These are phyloP conservation scores for Tenodera sinensis DNA, from an alignment of 2,888 invertebrate species.

Conservation along the genomic window DNA sequence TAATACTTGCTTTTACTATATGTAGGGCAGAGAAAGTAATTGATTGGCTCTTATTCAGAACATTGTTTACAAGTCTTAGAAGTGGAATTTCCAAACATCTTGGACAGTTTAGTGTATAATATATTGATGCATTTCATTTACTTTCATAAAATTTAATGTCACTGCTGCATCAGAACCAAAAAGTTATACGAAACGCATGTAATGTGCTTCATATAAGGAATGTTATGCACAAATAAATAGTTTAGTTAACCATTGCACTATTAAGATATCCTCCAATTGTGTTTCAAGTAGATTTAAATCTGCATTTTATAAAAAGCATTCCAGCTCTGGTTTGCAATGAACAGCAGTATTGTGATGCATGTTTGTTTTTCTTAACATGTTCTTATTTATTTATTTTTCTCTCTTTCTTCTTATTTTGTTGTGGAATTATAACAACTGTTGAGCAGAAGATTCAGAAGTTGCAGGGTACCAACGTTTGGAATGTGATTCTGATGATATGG, in stretches of 20 bases:
- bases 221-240: no score
- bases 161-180: not conserved
- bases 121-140: no score
- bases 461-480: constrained; percentile 35
- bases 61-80: no score
- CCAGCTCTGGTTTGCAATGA: not conserved
- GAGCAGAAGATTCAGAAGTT: constrained; percentile 36
- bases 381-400: constrained; percentile 3
- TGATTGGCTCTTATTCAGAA: no score
- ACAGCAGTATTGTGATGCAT: not conserved
- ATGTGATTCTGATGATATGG: constrained; percentile 35
- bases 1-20: no score
- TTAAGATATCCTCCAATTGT: no score
- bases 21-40: no score
- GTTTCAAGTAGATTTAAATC: not conserved
- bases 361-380: not conserved
- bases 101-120: no score
- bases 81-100: no score
- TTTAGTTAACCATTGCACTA: no score
- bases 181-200: not conserved
- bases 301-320: not conserved
- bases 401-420: not conserved
- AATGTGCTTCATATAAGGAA: not conserved
- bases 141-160: no score
- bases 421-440: not conserved